These are phyloP conservation scores for Bufotes viridis DNA, from an alignment of 2,797 vertebrate species.

Conservation along the genomic window DNA sequence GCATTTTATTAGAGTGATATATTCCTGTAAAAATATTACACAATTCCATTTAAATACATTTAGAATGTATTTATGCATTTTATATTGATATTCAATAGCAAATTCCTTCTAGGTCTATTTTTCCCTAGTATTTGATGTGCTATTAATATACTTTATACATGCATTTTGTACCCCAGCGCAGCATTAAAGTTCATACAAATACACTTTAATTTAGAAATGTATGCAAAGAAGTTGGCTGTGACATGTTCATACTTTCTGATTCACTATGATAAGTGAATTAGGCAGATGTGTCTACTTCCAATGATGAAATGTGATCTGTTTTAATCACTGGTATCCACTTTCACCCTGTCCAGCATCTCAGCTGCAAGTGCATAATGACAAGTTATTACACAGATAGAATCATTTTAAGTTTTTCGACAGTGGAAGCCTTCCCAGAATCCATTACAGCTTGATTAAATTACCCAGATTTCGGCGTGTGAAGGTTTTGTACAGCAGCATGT, in stretches of 20 bases:
- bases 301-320: slow-evolving; percentile 74
- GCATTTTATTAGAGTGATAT: slow-evolving; percentile 35
- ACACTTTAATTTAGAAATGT: slow-evolving; percentile 61
- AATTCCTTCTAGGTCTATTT: slow-evolving; percentile 26
- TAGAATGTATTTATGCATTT: slow-evolving; percentile 36
- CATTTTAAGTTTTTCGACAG: slow-evolving; percentile 76
- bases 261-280: slow-evolving; percentile 68
- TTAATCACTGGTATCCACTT: slow-evolving; percentile 73
- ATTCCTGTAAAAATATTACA: slow-evolving; percentile 26
- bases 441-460: slow-evolving; percentile 83
- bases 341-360: slow-evolving; percentile 72
- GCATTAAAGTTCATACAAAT: slow-evolving; percentile 41
- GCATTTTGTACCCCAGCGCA: slow-evolving; percentile 29
- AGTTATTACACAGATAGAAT: slow-evolving; percentile 74
- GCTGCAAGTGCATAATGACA: slow-evolving; percentile 75
- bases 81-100: slow-evolving; percentile 30
- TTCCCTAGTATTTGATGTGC: slow-evolving; percentile 31
- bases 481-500: slow-evolving; percentile 77
- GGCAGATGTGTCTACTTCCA: slow-evolving; percentile 65
- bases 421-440: slow-evolving; percentile 76
- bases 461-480: slow-evolving; percentile 76
- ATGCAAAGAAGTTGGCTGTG: slow-evolving; percentile 62
- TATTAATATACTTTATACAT: slow-evolving; percentile 53
- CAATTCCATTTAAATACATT: slow-evolving; percentile 38
- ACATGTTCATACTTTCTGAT: slow-evolving; percentile 61